Base-by-base conservation (phyloP, 2,797 vertebrate genomes). In the Syndactyla subalaris region DNA sequence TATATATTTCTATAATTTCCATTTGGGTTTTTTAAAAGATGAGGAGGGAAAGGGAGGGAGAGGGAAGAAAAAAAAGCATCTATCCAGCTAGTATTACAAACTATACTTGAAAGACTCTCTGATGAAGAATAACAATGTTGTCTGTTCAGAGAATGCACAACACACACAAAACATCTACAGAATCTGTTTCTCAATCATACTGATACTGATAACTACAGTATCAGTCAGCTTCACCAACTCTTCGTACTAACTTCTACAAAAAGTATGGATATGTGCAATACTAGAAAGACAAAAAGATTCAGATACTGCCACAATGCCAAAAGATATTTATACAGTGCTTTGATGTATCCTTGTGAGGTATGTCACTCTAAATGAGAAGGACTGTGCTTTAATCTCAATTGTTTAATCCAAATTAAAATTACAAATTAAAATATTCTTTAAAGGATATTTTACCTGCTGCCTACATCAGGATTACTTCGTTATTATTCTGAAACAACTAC, bases 1-100 rank as follows among this genome's bases (percentile, higher is more conserved):
- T 93, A 87, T 46, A 95, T 84, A 61, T 49, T 85, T 74, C 90
- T 79, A 1, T 93, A 96, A 96, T 96, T 93, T 85, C 63, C 74
- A 34, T 45, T 34, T 90, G 36, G 8, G 36, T 24, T 81, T 74
- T 89, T 57, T 87, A 43, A 43, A 58, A 9, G 3, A 7, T 43
- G 2, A 8, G 4, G 4, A 2, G 1, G 1, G 15, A 2, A 8
- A 27, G 48, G 22, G 41, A 43, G 46, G 29, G 5, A 72, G 12
- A 46, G 45, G 21, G 21, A 12, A 46, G 20, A 22, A 30, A 75
- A 80, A 83, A 85, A 85, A 90, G 26, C 24, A 51, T 65, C 93
- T 87, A 74, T 38, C 32, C 52, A 91, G 52, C 72, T 59, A 79
- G 49, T 18, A 70, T 58, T 84, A 70, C 1, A 1, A 79, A 30